These are phyloP conservation scores for Xenopus laevis DNA, from an alignment of 2,113 vertebrate genomes.

Conservation along the genomic window DNA sequence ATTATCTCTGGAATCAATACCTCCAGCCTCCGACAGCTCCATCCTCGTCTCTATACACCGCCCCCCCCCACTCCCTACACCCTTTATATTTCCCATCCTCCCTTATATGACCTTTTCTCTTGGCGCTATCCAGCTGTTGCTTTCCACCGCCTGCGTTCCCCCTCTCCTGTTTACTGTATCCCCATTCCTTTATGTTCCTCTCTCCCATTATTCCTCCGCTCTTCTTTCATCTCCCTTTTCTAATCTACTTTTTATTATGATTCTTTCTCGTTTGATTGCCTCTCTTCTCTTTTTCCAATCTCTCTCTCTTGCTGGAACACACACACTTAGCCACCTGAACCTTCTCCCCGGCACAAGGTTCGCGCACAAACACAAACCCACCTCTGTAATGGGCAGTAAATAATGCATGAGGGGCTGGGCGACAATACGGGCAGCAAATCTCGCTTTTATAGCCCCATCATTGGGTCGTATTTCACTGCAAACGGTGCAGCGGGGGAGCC, in stretches of 20 bases:
- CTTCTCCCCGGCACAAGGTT: slow-evolving; percentile 9
- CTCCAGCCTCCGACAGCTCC: too few relatives aligned
- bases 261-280: slow-evolving; percentile 25
- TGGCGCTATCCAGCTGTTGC: too few relatives aligned
- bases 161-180: too few relatives aligned
- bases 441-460: slow-evolving; percentile 5
- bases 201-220: not conserved
- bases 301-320: too few relatives aligned
- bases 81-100: not conserved
- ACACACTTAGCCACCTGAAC: slow-evolving; percentile 44
- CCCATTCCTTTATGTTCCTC: too few relatives aligned
- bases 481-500: not conserved
- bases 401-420: slow-evolving; percentile 37
- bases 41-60: too few relatives aligned
- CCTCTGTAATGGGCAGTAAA: slow-evolving; percentile 32
- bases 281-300: not conserved
- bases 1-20: too few relatives aligned
- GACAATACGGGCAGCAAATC: slow-evolving; percentile 9
- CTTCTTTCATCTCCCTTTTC: slow-evolving; percentile 1
- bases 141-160: too few relatives aligned
- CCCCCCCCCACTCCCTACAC: slow-evolving; percentile 9
- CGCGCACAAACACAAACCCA: slow-evolving; percentile 10
- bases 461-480: slow-evolving; percentile 24
- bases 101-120: too few relatives aligned
- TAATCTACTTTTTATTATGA: not conserved